These are phyloP conservation scores for Watsonalla binaria DNA, from an alignment of 2,888 invertebrate genomes.

Conservation along the genomic window DNA sequence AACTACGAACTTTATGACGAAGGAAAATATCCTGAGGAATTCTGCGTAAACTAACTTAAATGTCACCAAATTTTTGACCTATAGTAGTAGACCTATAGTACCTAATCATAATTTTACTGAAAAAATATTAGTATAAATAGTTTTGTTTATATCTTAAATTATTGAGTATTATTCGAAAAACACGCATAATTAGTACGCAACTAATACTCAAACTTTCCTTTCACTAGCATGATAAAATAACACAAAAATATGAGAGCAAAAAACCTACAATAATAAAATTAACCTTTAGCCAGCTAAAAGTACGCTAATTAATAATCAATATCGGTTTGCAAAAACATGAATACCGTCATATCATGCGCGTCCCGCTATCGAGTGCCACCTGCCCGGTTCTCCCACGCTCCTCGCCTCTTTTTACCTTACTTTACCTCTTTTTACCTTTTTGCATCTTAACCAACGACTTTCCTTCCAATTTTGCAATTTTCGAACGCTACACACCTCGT, in stretches of 20 bases:
- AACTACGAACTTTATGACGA: too few relatives aligned
- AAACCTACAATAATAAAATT: constrained; percentile 12
- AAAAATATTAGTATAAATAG: too few relatives aligned
- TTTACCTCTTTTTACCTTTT: constrained; percentile 47
- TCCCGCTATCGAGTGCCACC: constrained; percentile 47
- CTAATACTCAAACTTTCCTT: too few relatives aligned
- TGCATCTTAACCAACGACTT: constrained; percentile 67
- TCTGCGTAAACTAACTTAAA: too few relatives aligned
- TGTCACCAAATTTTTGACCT: too few relatives aligned
- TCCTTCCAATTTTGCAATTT: constrained; percentile 69
- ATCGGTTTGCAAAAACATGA: constrained; percentile 44
- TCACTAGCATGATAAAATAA: not conserved
- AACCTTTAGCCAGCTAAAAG: constrained; percentile 21
- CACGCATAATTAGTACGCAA: too few relatives aligned
- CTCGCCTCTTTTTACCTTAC: constrained; percentile 43
- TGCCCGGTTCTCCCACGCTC: constrained; percentile 72
- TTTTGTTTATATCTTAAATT: too few relatives aligned
- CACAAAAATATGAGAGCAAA: not conserved
- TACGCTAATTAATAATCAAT: constrained; percentile 68
- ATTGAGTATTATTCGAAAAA: too few relatives aligned
- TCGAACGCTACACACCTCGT: constrained; percentile 41
- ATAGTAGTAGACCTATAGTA: too few relatives aligned
- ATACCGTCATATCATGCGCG: constrained; percentile 33
- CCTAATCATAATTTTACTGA: too few relatives aligned
- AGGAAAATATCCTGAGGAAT: too few relatives aligned